Conservation (phyloP, 2,113 vertebrate genomes). For the Callocephalon fimbriatum region DNA sequence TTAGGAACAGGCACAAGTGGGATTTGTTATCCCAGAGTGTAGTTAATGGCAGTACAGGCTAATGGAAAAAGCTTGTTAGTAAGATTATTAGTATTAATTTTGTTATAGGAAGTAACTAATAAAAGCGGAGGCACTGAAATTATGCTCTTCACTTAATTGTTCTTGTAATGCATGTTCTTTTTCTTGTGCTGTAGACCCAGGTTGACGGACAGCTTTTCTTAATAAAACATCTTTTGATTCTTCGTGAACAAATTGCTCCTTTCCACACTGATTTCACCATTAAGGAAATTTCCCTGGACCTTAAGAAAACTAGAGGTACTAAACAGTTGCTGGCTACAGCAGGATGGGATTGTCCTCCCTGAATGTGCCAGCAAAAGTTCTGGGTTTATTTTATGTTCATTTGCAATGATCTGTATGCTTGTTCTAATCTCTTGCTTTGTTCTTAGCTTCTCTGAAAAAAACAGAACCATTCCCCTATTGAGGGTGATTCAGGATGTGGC, state of each 20-base stretch:
- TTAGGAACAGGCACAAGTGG: neutral
- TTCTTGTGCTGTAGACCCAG: slow-evolving; percentile 85
- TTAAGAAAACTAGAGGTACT: slow-evolving; percentile 99
- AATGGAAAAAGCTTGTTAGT: neutral
- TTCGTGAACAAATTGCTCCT: slow-evolving; percentile 98
- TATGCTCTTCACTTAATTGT: neutral
- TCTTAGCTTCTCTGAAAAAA: neutral
- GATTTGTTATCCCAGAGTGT: neutral
- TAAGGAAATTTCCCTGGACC: slow-evolving; percentile 99
- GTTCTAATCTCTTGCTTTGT: slow-evolving; percentile 45
- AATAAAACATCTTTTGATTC: slow-evolving; percentile 99
- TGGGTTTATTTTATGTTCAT: slow-evolving; percentile 84
- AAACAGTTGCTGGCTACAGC: slow-evolving; percentile 69
- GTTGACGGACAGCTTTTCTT: slow-evolving; percentile 97
- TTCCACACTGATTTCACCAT: slow-evolving; percentile 99
- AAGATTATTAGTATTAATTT: neutral
- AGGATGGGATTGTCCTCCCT: slow-evolving; percentile 42
- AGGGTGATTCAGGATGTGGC: neutral
- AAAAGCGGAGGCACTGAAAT: neutral
- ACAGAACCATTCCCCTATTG: neutral
- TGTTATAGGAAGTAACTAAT: neutral
- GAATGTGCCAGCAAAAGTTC: slow-evolving; percentile 61
- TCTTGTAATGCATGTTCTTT: slow-evolving; percentile 55
- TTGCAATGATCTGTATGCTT: slow-evolving; percentile 76
- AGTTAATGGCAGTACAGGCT: neutral